A percentile compares a stretch with the other conserved stretches of the same genome.
Conservation (phyloP, 2,797 vertebrate genomes). For the Rhincodon typus region DNA sequence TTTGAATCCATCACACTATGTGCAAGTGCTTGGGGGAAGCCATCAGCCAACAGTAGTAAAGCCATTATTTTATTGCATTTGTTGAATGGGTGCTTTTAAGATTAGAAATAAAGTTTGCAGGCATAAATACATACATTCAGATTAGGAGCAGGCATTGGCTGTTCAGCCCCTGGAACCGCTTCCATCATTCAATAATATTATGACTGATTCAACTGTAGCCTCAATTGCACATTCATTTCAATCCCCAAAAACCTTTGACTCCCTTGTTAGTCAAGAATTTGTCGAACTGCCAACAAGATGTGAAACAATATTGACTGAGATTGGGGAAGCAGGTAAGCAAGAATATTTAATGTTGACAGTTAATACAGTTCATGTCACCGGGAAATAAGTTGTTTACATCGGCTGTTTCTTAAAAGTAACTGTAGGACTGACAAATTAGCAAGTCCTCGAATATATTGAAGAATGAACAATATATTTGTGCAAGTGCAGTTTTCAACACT, state of each 20-base stretch:
- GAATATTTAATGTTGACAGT: not conserved
- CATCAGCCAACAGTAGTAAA: not conserved
- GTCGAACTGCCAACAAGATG: not conserved
- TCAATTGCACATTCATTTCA: no score
- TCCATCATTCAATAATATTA: no score
- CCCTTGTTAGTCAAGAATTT: no score
- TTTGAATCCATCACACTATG: not conserved
- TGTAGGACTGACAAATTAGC: not conserved
- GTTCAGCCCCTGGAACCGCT: no score
- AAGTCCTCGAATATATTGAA: not conserved
- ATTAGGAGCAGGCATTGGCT: no score
- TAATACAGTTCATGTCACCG: not conserved
- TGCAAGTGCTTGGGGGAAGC: not conserved
- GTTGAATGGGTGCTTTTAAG: no score
- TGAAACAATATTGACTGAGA: not conserved
- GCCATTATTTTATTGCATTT: no score
- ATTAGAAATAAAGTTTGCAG: not conserved
- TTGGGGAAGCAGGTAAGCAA: not conserved
- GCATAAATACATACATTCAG: no score
- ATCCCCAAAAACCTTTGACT: no score
- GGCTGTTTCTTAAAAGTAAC: not conserved
- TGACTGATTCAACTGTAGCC: no score
- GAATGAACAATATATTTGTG: no score
- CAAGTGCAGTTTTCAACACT: no score
- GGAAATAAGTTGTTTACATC: not conserved